Evolutionary conservation across 2,888 invertebrate genomes (phyloP).

Genomic region (Homarus gammarus): DNA sequence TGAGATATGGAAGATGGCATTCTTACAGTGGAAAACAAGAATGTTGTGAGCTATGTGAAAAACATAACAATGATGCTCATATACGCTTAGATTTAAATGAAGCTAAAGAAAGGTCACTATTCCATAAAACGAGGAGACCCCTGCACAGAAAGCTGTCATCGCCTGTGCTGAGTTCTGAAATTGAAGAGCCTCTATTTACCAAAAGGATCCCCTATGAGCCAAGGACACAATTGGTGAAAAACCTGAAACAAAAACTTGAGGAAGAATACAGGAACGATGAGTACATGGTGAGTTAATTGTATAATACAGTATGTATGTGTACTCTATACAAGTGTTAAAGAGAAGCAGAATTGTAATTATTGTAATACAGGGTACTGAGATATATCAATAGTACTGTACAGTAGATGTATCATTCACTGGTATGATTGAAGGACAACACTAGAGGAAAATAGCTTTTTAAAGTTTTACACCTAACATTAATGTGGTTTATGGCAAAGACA

Average conservation of each 20-base stretch:
- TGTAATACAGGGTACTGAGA: too few species aligned
- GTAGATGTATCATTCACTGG: too few species aligned
- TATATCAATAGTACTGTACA: too few species aligned
- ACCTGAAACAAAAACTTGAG: slow-evolving; percentile 51
- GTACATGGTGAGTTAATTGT: slow-evolving; percentile 34
- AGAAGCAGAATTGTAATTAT: too few species aligned
- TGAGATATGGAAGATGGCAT: neutral
- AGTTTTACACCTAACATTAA: too few species aligned
- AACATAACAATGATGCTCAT: neutral
- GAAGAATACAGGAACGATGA: slow-evolving; percentile 30
- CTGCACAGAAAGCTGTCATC: neutral
- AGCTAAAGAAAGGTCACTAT: neutral
- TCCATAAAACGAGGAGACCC: neutral
- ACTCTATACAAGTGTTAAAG: neutral
- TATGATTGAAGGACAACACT: too few species aligned
- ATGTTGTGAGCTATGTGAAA: slow-evolving; percentile 19
- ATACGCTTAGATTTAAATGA: neutral
- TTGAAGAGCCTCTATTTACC: neutral
- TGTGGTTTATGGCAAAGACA: too few species aligned
- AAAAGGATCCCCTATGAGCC: slow-evolving; percentile 50
- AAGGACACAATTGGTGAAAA: slow-evolving; percentile 52
- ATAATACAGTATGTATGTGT: too few species aligned
- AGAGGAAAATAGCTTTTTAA: too few species aligned
- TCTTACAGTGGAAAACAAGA: neutral
- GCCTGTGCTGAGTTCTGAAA: slow-evolving; percentile 1